Conservation (phyloP, 2,888 invertebrate species). For the Andrena haemorrhoa region DNA sequence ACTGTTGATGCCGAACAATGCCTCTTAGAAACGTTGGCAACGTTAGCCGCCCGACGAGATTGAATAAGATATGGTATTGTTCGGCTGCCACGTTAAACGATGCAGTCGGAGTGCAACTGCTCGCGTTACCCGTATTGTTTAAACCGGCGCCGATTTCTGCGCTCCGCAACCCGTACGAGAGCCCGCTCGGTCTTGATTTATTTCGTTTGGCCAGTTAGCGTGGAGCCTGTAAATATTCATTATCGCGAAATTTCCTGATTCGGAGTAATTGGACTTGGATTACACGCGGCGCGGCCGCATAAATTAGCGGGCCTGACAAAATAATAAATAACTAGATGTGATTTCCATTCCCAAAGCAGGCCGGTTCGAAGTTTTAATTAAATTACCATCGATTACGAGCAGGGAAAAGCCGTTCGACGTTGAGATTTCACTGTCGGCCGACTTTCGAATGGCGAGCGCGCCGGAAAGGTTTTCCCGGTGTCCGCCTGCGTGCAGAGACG, state of each 20-base stretch:
- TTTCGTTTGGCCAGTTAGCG: slow-evolving; percentile 25
- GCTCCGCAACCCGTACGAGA: too few relatives aligned
- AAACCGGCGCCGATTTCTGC: slow-evolving; percentile 9
- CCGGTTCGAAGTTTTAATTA: slow-evolving; percentile 46
- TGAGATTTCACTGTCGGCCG: slow-evolving; percentile 27
- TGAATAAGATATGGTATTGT: slow-evolving; percentile 51
- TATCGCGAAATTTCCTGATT: slow-evolving; percentile 47
- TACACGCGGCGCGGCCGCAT: slow-evolving; percentile 33
- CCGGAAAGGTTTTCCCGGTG: neutral
- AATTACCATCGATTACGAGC: slow-evolving; percentile 24
- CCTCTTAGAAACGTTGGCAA: slow-evolving; percentile 51
- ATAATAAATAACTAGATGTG: slow-evolving; percentile 48
- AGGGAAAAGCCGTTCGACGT: neutral
- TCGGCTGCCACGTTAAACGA: slow-evolving; percentile 33
- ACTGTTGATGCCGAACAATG: slow-evolving; percentile 65
- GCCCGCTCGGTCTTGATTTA: neutral
- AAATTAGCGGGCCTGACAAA: slow-evolving; percentile 37
- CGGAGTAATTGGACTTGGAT: slow-evolving; percentile 52
- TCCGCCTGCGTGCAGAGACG: slow-evolving; percentile 8
- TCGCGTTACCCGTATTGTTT: slow-evolving; percentile 35
- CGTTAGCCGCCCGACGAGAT: slow-evolving; percentile 37
- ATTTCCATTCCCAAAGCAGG: slow-evolving; percentile 38
- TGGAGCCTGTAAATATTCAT: slow-evolving; percentile 50
- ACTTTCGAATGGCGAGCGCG: slow-evolving; percentile 17
- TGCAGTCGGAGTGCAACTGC: slow-evolving; percentile 2